These are phyloP conservation scores for Stenolophus ochropezus DNA, from an alignment of 2,888 invertebrate species.

Conservation along the genomic window DNA sequence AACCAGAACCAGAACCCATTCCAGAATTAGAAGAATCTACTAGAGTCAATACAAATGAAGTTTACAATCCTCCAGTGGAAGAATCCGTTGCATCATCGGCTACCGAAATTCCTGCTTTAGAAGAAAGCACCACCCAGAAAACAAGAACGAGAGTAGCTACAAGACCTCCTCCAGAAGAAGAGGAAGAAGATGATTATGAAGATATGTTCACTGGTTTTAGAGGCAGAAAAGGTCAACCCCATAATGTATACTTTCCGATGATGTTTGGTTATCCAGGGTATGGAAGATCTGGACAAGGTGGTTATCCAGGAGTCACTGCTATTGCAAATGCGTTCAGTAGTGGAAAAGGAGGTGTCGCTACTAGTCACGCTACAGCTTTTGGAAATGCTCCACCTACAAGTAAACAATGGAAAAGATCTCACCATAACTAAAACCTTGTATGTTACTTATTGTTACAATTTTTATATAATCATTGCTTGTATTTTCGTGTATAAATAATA, in stretches of 20 bases:
- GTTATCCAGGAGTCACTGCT: slow-evolving; percentile 78
- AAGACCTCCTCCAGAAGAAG: slow-evolving; percentile 72
- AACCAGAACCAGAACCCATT: slow-evolving; percentile 53
- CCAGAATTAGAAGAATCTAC: slow-evolving; percentile 30
- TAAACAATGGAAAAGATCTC: slow-evolving; percentile 62
- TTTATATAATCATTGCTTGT: neutral
- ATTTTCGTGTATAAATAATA: neutral
- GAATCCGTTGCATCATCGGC: neutral
- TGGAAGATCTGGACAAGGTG: slow-evolving; percentile 69
- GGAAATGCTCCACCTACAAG: slow-evolving; percentile 74
- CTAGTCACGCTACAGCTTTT: slow-evolving; percentile 83
- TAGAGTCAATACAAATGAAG: neutral
- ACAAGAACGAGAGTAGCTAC: slow-evolving; percentile 35
- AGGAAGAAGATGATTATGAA: slow-evolving; percentile 73
- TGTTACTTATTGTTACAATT: neutral
- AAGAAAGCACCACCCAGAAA: slow-evolving; percentile 17
- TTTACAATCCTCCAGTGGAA: slow-evolving; percentile 9
- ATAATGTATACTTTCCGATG: slow-evolving; percentile 81
- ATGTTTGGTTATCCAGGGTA: slow-evolving; percentile 73
- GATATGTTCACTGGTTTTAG: slow-evolving; percentile 66
- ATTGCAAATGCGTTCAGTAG: slow-evolving; percentile 85
- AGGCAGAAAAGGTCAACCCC: slow-evolving; percentile 71
- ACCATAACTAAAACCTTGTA: slow-evolving; percentile 3
- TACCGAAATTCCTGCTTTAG: slow-evolving; percentile 10
- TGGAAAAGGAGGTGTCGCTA: slow-evolving; percentile 82